Evolutionary conservation across 2,113 vertebrate genomes (phyloP).

Genomic region (Chaetorhynchus papuensis): DNA sequence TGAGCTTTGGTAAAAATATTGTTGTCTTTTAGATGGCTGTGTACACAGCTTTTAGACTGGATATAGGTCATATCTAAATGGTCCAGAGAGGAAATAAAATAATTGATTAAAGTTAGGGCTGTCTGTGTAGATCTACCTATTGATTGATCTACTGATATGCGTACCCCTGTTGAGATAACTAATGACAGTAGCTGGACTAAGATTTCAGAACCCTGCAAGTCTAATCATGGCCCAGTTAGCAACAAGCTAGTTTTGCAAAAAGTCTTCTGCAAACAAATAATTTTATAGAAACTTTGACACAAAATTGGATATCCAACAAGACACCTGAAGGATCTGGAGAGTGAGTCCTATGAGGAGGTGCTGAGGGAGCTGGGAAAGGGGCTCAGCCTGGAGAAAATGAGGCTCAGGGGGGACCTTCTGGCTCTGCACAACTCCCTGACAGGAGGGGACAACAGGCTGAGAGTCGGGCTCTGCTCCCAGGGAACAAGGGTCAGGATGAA

Average conservation of each 20-base stretch:
- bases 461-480: rapidly evolving
- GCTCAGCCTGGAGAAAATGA: background rate
- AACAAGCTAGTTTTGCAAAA: background rate
- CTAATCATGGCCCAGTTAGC: background rate
- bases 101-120: background rate
- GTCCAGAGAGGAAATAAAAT: background rate
- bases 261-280: background rate
- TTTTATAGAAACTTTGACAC: background rate
- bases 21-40: background rate
- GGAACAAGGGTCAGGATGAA: background rate
- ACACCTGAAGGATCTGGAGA: background rate
- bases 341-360: background rate
- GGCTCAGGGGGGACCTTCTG: background rate
- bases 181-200: background rate
- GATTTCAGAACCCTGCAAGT: background rate
- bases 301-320: background rate
- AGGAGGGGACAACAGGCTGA: rapidly evolving
- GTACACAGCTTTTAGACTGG: background rate
- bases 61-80: background rate
- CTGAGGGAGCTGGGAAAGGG: background rate
- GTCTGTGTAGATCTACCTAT: background rate
- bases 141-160: background rate
- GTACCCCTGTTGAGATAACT: background rate
- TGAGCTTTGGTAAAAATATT: background rate
- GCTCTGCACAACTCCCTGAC: background rate